Conservation (phyloP, 2,113 vertebrate species). For the Cyprinodon tularosa region DNA sequence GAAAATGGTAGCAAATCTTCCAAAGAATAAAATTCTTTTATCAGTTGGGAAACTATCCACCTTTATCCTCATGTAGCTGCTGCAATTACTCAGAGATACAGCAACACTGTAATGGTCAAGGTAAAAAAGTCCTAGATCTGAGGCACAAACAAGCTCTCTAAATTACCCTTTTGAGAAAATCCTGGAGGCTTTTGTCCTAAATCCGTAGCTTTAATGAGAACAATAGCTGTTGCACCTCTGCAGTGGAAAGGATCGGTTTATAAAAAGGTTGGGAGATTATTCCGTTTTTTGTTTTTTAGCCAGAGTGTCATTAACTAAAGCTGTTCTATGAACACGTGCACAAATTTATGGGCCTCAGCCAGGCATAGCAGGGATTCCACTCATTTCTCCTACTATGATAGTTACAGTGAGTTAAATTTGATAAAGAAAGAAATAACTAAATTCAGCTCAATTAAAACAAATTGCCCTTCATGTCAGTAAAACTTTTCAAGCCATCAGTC, state of each 20-base stretch:
- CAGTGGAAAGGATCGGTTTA: slow-evolving; percentile 27
- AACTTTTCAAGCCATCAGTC: too few species aligned
- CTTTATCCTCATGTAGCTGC: slow-evolving; percentile 26
- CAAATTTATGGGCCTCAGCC: slow-evolving; percentile 1
- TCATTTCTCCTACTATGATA: background rate
- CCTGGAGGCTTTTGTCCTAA: slow-evolving; percentile 47
- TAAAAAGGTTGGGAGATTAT: slow-evolving; percentile 52
- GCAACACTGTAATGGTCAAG: slow-evolving; percentile 12
- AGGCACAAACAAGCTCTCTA: slow-evolving; percentile 48
- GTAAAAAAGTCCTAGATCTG: slow-evolving; percentile 23
- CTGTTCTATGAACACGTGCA: background rate
- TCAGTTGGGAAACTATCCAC: slow-evolving; percentile 29
- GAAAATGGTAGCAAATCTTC: background rate
- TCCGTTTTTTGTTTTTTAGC: slow-evolving; percentile 43
- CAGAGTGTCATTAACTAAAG: slow-evolving; percentile 21
- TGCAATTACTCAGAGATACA: slow-evolving; percentile 54
- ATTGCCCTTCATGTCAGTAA: background rate
- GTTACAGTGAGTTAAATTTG: background rate
- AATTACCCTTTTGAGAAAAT: slow-evolving; percentile 60
- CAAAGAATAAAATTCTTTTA: background rate
- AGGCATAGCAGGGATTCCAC: background rate
- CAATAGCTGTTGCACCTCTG: slow-evolving; percentile 36
- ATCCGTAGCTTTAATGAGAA: slow-evolving; percentile 52
- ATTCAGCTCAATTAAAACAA: background rate
- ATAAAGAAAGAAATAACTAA: background rate